Evolutionary conservation across 2,113 vertebrate genomes (phyloP).

Genomic region (Eretmochelys imbricata): DNA sequence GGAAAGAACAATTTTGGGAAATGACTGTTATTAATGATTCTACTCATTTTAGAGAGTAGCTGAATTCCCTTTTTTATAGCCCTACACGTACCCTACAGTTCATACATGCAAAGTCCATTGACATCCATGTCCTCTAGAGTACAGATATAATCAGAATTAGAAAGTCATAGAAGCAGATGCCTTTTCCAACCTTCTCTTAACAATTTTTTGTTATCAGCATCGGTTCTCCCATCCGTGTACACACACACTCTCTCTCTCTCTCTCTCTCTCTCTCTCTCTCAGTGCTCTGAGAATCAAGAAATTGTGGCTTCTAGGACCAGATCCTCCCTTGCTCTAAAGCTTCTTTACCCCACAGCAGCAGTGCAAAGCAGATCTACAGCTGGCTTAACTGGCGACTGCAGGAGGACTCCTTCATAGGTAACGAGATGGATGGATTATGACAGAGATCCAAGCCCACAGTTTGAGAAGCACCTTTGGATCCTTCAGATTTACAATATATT

Average conservation of each 20-base stretch:
- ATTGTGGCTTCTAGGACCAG: not conserved
- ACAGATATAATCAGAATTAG: not conserved
- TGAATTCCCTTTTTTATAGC: not conserved
- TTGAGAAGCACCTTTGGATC: slow-evolving; percentile 61
- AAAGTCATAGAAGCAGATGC: slow-evolving; percentile 42
- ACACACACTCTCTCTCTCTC: not conserved
- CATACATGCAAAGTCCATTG: slow-evolving; percentile 32
- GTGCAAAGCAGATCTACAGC: not conserved
- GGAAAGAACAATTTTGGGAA: not conserved
- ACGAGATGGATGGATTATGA: not conserved
- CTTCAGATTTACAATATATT: slow-evolving; percentile 20
- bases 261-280: accelerated
- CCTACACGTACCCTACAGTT: not conserved
- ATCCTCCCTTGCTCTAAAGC: not conserved
- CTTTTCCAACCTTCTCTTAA: slow-evolving; percentile 23
- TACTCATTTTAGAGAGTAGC: not conserved
- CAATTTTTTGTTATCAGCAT: slow-evolving; percentile 3
- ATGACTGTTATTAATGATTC: not conserved
- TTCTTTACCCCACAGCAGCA: not conserved
- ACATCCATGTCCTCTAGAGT: slow-evolving; percentile 24
- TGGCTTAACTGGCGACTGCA: not conserved
- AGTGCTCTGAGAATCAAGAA: not conserved
- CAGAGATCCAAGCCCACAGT: slow-evolving; percentile 7
- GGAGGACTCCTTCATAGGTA: not conserved
- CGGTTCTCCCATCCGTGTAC: slow-evolving; percentile 21